Conservation (phyloP, 2,797 vertebrate genomes). For the Ataeniobius toweri region DNA sequence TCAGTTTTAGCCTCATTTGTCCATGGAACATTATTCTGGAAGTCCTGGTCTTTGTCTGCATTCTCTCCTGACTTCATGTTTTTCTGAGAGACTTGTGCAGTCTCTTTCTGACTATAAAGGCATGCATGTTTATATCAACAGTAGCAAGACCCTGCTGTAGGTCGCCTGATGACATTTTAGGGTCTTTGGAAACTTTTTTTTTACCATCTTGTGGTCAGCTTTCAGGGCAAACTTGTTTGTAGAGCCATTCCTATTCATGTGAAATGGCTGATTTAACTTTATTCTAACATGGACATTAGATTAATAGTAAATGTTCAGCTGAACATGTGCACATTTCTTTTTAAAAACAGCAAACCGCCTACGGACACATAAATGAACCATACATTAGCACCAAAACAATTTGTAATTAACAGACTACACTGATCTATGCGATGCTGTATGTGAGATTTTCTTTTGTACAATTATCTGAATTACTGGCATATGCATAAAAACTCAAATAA, state of each 20-base stretch:
- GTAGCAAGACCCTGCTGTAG: background rate
- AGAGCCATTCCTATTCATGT: background rate
- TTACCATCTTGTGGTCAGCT: background rate
- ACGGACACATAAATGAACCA: background rate
- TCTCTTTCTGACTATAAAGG: background rate
- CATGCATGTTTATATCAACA: background rate
- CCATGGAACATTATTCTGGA: background rate
- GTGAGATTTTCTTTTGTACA: constrained; percentile 58
- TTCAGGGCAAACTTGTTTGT: background rate
- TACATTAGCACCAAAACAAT: constrained; percentile 17
- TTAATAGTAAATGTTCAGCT: background rate
- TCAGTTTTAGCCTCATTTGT: background rate
- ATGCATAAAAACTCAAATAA: constrained; percentile 58
- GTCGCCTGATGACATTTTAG: background rate
- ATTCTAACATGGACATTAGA: background rate
- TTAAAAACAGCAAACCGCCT: background rate
- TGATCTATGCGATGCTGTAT: constrained; percentile 25
- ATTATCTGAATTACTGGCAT: constrained; percentile 72
- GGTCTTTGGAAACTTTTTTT: background rate
- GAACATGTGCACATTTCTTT: background rate
- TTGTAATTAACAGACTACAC: constrained; percentile 28
- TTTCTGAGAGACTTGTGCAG: background rate
- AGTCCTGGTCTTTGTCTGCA: background rate
- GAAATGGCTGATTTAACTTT: background rate
- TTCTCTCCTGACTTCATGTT: background rate